A percentile compares a stretch with the other conserved stretches of the same genome.
Conservation (phyloP, 2,113 vertebrate species). For the Tricholaema leucomelas region DNA sequence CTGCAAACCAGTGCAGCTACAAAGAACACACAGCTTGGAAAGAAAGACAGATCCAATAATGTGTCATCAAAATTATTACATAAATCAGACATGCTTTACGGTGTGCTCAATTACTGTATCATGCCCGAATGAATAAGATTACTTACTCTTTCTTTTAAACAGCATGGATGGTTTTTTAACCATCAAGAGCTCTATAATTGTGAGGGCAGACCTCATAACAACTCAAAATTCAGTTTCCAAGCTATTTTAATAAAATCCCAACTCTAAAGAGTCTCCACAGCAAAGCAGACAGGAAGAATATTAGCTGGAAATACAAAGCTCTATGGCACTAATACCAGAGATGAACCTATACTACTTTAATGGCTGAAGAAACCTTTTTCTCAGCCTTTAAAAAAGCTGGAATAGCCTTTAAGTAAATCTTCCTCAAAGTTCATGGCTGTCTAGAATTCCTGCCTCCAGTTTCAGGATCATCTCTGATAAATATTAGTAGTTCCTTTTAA, state of each 20-base stretch:
- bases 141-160: constrained; percentile 42
- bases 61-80: constrained; percentile 17
- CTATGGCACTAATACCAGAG: constrained; percentile 29
- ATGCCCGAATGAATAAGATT: background rate
- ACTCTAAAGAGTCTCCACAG: constrained; percentile 43
- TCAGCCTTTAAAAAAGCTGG: background rate
- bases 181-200: constrained; percentile 23
- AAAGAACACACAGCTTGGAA: background rate
- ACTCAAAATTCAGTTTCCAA: constrained; percentile 47
- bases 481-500: constrained; percentile 17
- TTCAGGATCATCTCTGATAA: background rate
- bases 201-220: constrained; percentile 18
- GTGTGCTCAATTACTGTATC: background rate
- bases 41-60: background rate
- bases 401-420: background rate
- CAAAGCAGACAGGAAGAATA: constrained; percentile 54
- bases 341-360: background rate
- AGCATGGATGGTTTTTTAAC: constrained; percentile 36
- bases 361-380: background rate
- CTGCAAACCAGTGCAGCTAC: background rate
- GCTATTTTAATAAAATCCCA: constrained; percentile 44
- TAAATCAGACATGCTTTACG: constrained; percentile 31
- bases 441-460: background rate
- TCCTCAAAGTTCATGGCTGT: background rate
- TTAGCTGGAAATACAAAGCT: constrained; percentile 50